These are phyloP conservation scores for Scolopax bukidnonensis DNA, from an alignment of 2,797 vertebrate genomes.

Conservation along the genomic window DNA sequence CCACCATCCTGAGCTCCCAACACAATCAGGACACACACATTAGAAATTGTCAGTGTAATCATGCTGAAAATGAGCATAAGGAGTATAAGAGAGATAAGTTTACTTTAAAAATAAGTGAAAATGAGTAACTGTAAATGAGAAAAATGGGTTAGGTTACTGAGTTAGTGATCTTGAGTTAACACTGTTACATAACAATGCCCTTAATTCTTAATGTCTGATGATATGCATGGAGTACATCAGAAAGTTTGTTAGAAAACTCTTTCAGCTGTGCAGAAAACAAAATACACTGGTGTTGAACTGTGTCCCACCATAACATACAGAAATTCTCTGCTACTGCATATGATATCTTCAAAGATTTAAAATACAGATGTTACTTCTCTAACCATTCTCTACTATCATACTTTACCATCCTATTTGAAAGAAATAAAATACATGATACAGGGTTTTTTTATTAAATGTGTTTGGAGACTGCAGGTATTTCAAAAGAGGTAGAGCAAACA, in stretches of 20 bases:
- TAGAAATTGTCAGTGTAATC: neutral
- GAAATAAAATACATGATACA: neutral
- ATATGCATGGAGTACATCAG: neutral
- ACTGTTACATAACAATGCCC: neutral
- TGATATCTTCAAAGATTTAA: neutral
- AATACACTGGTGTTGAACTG: neutral
- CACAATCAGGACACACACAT: neutral
- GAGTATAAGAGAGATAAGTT: neutral
- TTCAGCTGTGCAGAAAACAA: neutral
- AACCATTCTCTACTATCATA: neutral
- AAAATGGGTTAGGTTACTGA: neutral
- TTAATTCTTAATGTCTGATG: neutral
- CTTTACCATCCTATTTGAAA: neutral
- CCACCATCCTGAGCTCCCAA: neutral
- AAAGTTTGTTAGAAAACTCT: neutral
- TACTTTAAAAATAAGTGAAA: neutral
- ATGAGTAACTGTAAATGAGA: neutral
- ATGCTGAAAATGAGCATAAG: neutral
- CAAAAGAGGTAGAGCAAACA: neutral
- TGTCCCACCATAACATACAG: neutral
- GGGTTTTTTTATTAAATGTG: neutral
- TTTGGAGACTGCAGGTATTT: neutral
- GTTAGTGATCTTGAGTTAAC: neutral
- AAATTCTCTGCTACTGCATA: neutral
- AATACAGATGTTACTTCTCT: neutral